A percentile compares a stretch with the other conserved stretches of the same genome.
phyloP scores from a whole-genome alignment of 2,888 invertebrate genomes.

The Diadromus collaris region DNA sequence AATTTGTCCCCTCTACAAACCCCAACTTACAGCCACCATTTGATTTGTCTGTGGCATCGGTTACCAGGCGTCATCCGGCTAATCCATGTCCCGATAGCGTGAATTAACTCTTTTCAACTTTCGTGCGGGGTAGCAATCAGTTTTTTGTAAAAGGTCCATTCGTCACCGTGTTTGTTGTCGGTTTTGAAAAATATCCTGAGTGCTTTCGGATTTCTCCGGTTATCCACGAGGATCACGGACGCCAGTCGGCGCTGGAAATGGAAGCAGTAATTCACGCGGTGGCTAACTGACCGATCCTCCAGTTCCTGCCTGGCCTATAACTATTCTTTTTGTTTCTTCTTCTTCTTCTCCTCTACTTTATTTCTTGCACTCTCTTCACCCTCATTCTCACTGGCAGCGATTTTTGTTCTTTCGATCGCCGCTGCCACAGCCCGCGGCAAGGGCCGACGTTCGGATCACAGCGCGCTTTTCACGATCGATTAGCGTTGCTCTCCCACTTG shows the following conservation, averaged over 20 bases:
- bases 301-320: constrained; percentile 37
- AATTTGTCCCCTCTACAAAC: neutral
- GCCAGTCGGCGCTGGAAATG: constrained; percentile 38
- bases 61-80: neutral
- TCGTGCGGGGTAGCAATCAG: constrained; percentile 10
- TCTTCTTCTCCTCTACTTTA: constrained; percentile 20
- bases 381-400: constrained; percentile 33
- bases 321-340: constrained; percentile 38
- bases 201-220: constrained; percentile 37
- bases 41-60: neutral
- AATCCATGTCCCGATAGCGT: constrained; percentile 22
- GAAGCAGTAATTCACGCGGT: constrained; percentile 50
- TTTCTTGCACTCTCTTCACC: constrained; percentile 15
- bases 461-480: constrained; percentile 53
- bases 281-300: constrained; percentile 46
- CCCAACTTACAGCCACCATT: neutral
- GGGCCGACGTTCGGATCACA: constrained; percentile 46
- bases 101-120: constrained; percentile 21
- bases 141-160: constrained; percentile 35
- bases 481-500: constrained; percentile 36
- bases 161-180: constrained; percentile 29
- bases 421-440: constrained; percentile 27
- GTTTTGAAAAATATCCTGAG: constrained; percentile 38
- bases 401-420: constrained; percentile 44
- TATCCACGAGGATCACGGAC: constrained; percentile 28